Base-by-base conservation (phyloP, 2,797 vertebrate species). In the Sebastes hubbsi region DNA sequence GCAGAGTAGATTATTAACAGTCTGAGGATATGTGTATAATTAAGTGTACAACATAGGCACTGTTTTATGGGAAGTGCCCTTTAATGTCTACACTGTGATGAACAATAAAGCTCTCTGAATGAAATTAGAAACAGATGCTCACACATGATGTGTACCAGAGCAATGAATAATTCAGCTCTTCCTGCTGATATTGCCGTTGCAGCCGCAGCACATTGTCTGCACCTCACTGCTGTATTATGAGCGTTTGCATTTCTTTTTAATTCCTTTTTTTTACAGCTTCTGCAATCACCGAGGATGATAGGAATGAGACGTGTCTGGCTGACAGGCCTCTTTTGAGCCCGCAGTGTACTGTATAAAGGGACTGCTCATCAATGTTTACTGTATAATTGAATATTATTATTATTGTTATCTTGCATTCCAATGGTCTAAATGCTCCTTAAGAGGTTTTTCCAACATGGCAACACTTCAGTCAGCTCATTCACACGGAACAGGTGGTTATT, bases 101-200 rank as follows among this genome's bases (percentile, higher is more conserved):
- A 89, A 88, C 88, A 88, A 87, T 86, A 87, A 88, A 88, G 82
- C 78, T 72, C 68, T 84, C 77, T 89, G 83, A 84, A 78, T 85
- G 73, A 72, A 74, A 90, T 88, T 74, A 81, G 68, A 88, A 87
- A 70, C 92, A 92, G 90, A 92, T 91, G 91, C 87, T 90, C 78
- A 55, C 79, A 77, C 83, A 75, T 71, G 76, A 87, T 85, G 73
- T 72, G 70, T 77, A 72, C 84, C 36, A 38, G 54, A 55, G 83
- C 69, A 13, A 68, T 88, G 83, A 81, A 88, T 92, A 84, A 88
- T 89, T 89, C 49, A 83, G 62, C 29, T 29, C 64, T 24, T 86
- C 72, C 78, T 73, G 75, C 76, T 88, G 82, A 80, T 78, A 68
- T 42, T 74, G 65, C 79, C 70, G 62, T 72, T 74, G 72, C 80